Evolutionary conservation across 2,888 invertebrate genomes (phyloP).

Genomic region (Neria commutata): DNA sequence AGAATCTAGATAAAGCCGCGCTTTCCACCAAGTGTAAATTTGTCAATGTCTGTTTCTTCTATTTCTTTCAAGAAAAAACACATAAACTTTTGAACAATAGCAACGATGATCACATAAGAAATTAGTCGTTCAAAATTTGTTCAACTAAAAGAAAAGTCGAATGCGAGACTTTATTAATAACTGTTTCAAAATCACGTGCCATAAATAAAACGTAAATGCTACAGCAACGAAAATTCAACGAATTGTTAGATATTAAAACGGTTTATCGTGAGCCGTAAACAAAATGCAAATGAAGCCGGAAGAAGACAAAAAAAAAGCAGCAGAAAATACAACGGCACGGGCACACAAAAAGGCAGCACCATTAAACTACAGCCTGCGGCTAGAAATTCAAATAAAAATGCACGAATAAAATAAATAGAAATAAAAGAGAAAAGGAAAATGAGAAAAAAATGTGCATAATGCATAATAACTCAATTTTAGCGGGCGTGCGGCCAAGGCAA

Average conservation of each 20-base stretch:
- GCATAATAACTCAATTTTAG: background rate
- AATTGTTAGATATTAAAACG: background rate
- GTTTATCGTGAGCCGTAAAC: background rate
- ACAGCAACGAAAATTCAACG: too few species aligned
- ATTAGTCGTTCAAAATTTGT: too few species aligned
- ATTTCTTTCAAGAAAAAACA: too few species aligned
- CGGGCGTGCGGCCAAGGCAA: too few species aligned
- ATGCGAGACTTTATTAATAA: too few species aligned
- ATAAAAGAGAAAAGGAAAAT: background rate
- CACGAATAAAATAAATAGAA: background rate
- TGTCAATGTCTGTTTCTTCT: too few species aligned
- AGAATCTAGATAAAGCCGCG: too few species aligned
- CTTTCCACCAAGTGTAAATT: too few species aligned
- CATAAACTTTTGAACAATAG: too few species aligned
- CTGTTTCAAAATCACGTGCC: too few species aligned
- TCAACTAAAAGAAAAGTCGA: too few species aligned
- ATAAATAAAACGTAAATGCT: background rate
- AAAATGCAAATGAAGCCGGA: background rate
- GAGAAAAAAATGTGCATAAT: background rate
- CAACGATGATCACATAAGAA: too few species aligned
- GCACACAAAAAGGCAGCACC: background rate
- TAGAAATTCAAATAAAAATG: background rate
- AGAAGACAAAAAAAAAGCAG: background rate
- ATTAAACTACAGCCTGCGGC: background rate
- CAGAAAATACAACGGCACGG: background rate